Conservation (phyloP, 2,113 vertebrate species). For the Arenaria interpres region DNA sequence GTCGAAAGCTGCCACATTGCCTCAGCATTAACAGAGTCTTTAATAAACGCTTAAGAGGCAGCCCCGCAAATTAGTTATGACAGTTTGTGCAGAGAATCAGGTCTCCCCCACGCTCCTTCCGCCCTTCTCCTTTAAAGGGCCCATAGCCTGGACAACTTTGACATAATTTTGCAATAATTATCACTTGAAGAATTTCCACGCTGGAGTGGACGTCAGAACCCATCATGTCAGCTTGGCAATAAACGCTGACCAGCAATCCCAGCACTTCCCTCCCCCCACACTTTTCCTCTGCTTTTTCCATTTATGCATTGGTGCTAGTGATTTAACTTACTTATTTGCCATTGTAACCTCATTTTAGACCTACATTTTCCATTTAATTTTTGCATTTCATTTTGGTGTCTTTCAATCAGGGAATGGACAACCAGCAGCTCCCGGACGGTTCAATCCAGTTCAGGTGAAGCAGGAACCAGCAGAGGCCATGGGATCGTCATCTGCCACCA, state of each 20-base stretch:
- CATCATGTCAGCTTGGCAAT: constrained; percentile 86
- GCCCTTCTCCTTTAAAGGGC: constrained; percentile 85
- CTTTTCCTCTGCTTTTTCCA: constrained; percentile 21
- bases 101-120: constrained; percentile 85
- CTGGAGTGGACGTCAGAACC: constrained; percentile 87
- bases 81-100: constrained; percentile 91
- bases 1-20: constrained; percentile 95
- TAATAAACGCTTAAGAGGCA: constrained; percentile 98
- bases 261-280: constrained; percentile 59
- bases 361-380: neutral
- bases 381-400: neutral
- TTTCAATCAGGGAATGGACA: constrained; percentile 86
- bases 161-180: constrained; percentile 99
- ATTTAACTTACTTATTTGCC: neutral
- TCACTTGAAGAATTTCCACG: constrained; percentile 92
- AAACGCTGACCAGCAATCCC: constrained; percentile 89
- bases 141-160: constrained; percentile 89
- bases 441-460: constrained; percentile 88
- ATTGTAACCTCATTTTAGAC: neutral
- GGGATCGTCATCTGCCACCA: constrained; percentile 45
- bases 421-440: constrained; percentile 75
- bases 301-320: constrained; percentile 5
- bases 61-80: constrained; percentile 94
- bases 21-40: constrained; percentile 96
- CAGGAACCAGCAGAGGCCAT: constrained; percentile 82